Percentiles rank a stretch among this genome's conserved stretches.
These are phyloP conservation scores for Drosophila nr. perissopoda DNA, from an alignment of 2,888 invertebrate genomes.

Conservation along the genomic window DNA sequence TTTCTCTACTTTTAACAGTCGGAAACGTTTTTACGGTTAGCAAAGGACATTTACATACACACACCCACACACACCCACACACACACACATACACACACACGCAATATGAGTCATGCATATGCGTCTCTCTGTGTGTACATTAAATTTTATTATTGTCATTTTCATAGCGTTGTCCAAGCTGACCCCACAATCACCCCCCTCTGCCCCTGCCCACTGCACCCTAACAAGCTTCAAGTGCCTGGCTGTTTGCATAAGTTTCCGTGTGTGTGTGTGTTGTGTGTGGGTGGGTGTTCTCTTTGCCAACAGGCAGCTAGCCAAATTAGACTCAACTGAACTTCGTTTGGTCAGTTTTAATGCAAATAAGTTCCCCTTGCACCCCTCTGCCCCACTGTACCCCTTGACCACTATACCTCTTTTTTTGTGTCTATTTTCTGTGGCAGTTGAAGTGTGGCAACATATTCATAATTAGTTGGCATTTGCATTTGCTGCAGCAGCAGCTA, in stretches of 20 bases:
- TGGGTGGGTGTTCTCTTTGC: slow-evolving; percentile 40
- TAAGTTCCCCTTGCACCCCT: slow-evolving; percentile 26
- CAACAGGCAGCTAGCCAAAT: slow-evolving; percentile 72
- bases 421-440: slow-evolving; percentile 19
- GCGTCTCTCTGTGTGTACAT: slow-evolving; percentile 70
- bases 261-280: slow-evolving; percentile 21
- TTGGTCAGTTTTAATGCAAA: slow-evolving; percentile 78
- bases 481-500: slow-evolving; percentile 40
- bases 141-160: slow-evolving; percentile 81
- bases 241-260: slow-evolving; percentile 65
- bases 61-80: slow-evolving; percentile 20
- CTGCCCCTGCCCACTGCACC: not conserved
- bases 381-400: not conserved
- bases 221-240: slow-evolving; percentile 66
- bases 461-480: slow-evolving; percentile 73
- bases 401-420: not conserved
- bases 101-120: slow-evolving; percentile 55
- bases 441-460: slow-evolving; percentile 73
- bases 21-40: slow-evolving; percentile 77
- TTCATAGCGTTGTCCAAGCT: slow-evolving; percentile 58
- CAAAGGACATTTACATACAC: slow-evolving; percentile 72
- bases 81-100: slow-evolving; percentile 20
- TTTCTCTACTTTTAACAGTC: slow-evolving; percentile 52
- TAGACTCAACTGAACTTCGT: slow-evolving; percentile 75
- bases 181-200: not conserved